These are phyloP conservation scores for Astropecten irregularis DNA, from an alignment of 53 echinoderm and acorn worm species.

Conservation along the genomic window DNA sequence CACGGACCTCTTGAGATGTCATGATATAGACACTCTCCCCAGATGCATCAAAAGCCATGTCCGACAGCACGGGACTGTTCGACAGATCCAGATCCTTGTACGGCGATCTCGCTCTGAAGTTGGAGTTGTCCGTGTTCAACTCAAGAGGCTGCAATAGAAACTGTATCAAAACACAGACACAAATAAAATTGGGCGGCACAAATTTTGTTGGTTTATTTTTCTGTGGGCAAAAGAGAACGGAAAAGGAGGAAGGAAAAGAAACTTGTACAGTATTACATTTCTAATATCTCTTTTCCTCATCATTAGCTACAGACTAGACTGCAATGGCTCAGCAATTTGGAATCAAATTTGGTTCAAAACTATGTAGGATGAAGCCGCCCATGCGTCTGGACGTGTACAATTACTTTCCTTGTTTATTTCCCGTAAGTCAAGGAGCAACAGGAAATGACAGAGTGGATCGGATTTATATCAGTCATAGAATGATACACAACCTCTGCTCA, in stretches of 20 bases:
- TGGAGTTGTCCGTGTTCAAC: neutral
- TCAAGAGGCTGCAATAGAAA: conserved; percentile 63
- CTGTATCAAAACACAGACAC: conserved; percentile 43
- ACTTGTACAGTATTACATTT: too few species aligned
- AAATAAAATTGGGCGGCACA: neutral
- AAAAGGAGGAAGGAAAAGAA: too few species aligned
- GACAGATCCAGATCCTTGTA: conserved; percentile 79
- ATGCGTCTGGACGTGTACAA: too few species aligned
- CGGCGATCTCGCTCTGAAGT: conserved; percentile 53
- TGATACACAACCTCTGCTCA: too few species aligned
- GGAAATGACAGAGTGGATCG: neutral
- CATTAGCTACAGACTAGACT: too few species aligned
- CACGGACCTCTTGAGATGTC: conserved; percentile 80
- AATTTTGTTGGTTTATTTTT: neutral
- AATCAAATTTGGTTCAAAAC: too few species aligned
- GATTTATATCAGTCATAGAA: too few species aligned
- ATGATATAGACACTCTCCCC: conserved; percentile 72
- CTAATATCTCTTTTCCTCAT: too few species aligned
- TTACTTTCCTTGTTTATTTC: too few species aligned
- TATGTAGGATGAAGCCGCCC: too few species aligned
- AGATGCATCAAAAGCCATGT: conserved; percentile 75
- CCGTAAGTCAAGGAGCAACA: neutral
- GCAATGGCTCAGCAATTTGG: too few species aligned
- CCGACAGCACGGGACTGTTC: conserved; percentile 70
- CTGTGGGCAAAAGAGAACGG: too few species aligned